Evolutionary conservation across 2,888 invertebrate species (phyloP).

Genomic region (Mallateleia sp.): DNA sequence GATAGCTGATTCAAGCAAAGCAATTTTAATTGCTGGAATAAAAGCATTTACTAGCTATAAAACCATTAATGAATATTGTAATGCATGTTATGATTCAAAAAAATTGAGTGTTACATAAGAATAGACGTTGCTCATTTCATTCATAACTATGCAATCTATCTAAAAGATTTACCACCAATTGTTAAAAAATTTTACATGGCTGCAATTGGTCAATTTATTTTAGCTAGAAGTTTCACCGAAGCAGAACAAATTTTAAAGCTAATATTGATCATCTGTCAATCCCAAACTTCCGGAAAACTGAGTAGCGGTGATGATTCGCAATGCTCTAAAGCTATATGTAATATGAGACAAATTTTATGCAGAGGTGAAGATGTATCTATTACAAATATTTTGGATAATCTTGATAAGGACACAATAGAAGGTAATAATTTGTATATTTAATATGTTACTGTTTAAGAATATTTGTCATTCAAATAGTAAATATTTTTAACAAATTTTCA

Average conservation of each 20-base stretch:
- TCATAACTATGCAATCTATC: slow-evolving; percentile 11
- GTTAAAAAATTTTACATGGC: slow-evolving; percentile 50
- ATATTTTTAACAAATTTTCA: no score
- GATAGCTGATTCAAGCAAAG: slow-evolving; percentile 29
- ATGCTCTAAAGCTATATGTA: background rate
- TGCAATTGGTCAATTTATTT: slow-evolving; percentile 48
- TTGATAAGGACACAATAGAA: no score
- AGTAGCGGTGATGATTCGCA: background rate
- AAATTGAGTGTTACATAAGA: slow-evolving; percentile 34
- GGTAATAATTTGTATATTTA: no score
- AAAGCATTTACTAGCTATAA: slow-evolving; percentile 41
- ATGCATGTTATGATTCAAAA: slow-evolving; percentile 10
- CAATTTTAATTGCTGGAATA: slow-evolving; percentile 35
- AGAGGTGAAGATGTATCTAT: background rate
- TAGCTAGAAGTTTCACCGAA: background rate
- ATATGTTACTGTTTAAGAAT: no score
- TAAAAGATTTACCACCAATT: background rate
- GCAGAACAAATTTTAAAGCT: background rate
- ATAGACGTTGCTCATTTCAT: slow-evolving; percentile 55
- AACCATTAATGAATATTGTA: slow-evolving; percentile 45
- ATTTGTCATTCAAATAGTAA: no score
- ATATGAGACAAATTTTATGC: slow-evolving; percentile 1
- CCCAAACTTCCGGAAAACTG: background rate
- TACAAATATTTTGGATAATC: no score
- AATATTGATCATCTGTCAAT: slow-evolving; percentile 5